Evolutionary conservation across 37 sponge, comb jelly and placozoan species (phyloP), one percentile per base, ranked within the genome.

Genomic region (Dysidea cf. avara): DNA sequence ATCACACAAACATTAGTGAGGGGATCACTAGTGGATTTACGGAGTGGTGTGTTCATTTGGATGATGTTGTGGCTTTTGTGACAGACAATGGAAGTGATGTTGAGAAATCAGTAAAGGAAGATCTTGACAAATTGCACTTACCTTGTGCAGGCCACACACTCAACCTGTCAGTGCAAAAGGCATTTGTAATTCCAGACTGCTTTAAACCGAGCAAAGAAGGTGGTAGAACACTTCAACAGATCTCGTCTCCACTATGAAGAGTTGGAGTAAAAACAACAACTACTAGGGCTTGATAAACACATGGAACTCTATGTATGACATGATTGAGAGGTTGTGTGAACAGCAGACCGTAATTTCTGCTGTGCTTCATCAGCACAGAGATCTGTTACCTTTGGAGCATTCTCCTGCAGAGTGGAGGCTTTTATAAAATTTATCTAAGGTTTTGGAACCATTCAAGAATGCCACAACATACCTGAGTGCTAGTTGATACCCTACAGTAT

Each of bases 321-420:
- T 69, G n/a, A n/a, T n/a, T n/a, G 71, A 69, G 32, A 69, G 49
- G 71, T 25, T 69, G 25, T 69, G 71, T 69, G 71, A 69, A 25
- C 54, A 69, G 30, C 71, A 69, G 46, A 30, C 53, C 22, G 71
- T 55, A 4, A 50, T 69, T 9, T 13, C 28, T 51, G 71, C 71
- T 69, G 71, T 69, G 20, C 53, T 69, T 2, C 71, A 49, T 16
- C 25, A 17, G 2, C 21, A 49, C 34, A 18, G 71, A 28, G 53
- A 50, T 3, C 17, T 69, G 11, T n/a, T 69, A 1, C 71, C 49
- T 29, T 26, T 69, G 12, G 71, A 69, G 31, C 30, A 26, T 33
- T 51, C 71, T n/a, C n/a, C n/a, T n/a, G 53, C 2, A 11, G 71
- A 69, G 30, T 69, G 71, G 71, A 17, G 71, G 54, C 13, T 69